These are phyloP conservation scores for Eira barbara DNA, from an alignment of 2,113 vertebrate genomes.

Conservation along the genomic window DNA sequence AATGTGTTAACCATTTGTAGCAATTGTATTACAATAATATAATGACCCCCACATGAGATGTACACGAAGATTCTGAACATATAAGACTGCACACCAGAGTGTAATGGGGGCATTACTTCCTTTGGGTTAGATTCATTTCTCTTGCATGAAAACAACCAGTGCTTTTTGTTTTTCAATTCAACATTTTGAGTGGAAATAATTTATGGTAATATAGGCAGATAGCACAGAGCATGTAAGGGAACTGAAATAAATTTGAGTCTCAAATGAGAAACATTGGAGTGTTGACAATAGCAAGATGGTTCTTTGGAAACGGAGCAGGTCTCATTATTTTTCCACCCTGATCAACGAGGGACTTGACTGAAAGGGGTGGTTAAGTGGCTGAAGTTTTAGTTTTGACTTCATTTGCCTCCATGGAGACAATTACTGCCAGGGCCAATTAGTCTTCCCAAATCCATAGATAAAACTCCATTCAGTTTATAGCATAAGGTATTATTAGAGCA, in stretches of 20 bases:
- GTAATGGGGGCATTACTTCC: constrained; percentile 55
- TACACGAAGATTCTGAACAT: constrained; percentile 9
- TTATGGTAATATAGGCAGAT: constrained; percentile 69
- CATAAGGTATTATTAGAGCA: not conserved
- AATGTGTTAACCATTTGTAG: constrained; percentile 46
- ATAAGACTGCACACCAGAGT: not conserved
- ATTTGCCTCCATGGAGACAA: not conserved
- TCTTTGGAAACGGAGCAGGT: constrained; percentile 28
- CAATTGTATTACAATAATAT: not conserved
- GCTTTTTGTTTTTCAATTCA: constrained; percentile 51
- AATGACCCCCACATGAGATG: not conserved
- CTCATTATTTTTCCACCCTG: constrained; percentile 57
- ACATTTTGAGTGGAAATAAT: constrained; percentile 71
- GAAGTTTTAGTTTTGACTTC: constrained; percentile 54
- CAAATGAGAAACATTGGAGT: constrained; percentile 58
- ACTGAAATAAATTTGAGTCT: constrained; percentile 66
- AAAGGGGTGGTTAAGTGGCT: constrained; percentile 14
- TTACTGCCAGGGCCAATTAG: constrained; percentile 18
- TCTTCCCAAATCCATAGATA: constrained; percentile 21
- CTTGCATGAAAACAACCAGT: constrained; percentile 40
- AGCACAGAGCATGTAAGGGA: constrained; percentile 39
- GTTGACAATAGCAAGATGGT: constrained; percentile 50
- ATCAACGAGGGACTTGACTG: constrained; percentile 12
- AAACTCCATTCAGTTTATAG: constrained; percentile 13
- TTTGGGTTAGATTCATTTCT: constrained; percentile 54